Percentiles rank a stretch among this genome's conserved stretches.
These are phyloP conservation scores for Trypoxylus dichotomus DNA, from an alignment of 1,140 invertebrate species.

Conservation along the genomic window DNA sequence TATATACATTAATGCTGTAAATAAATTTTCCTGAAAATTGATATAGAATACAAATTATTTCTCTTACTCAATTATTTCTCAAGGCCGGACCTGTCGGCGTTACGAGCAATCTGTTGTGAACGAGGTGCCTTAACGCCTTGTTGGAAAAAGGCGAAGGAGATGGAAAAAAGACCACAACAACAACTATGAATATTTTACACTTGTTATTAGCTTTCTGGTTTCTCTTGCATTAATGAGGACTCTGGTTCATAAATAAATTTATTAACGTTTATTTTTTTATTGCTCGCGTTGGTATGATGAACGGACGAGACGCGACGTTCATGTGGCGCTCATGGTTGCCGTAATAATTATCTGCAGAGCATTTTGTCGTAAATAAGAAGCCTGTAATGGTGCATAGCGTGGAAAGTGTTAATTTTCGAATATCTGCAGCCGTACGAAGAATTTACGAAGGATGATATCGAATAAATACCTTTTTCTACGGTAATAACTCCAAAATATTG, in stretches of 20 bases:
- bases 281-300: not conserved
- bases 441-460: not conserved
- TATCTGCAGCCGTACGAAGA: not conserved
- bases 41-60: too few species aligned
- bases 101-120: constrained; percentile 6
- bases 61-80: not conserved
- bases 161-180: constrained; percentile 30
- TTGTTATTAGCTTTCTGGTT: constrained; percentile 33
- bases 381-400: not conserved
- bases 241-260: constrained; percentile 29
- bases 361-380: not conserved
- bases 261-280: constrained; percentile 26
- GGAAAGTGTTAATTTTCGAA: not conserved
- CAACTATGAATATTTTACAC: constrained; percentile 37
- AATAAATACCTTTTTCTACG: not conserved
- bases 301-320: not conserved
- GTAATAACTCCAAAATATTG: too few species aligned
- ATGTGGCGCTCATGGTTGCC: not conserved
- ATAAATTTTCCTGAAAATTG: too few species aligned
- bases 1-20: too few species aligned
- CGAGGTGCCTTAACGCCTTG: constrained; percentile 35
- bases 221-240: constrained; percentile 14
- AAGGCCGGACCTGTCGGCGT: not conserved
- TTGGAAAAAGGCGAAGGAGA: constrained; percentile 24
- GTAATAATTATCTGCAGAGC: not conserved